Evolutionary conservation across 2,888 invertebrate genomes (phyloP).

Genomic region (Drosophila nr. medialis): DNA sequence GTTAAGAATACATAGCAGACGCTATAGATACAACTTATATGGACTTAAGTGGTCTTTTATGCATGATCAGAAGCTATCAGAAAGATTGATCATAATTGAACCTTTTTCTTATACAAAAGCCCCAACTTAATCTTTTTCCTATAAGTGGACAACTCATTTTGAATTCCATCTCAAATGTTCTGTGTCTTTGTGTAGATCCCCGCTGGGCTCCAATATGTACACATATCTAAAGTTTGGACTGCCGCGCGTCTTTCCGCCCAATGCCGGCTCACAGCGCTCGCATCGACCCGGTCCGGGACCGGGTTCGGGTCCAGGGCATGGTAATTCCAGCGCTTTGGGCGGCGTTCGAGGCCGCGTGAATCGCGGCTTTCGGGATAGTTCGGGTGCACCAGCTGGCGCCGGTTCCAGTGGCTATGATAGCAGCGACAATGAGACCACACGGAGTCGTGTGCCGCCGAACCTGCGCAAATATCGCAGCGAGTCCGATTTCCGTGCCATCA

Average conservation of each 20-base stretch:
- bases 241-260: slow-evolving; percentile 95
- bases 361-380: slow-evolving; percentile 87
- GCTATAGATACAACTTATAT: not conserved
- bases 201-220: slow-evolving; percentile 95
- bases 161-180: not conserved
- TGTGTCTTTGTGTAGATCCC: slow-evolving; percentile 86
- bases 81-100: not conserved
- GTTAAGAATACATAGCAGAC: not conserved
- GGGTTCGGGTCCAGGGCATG: slow-evolving; percentile 19
- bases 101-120: not conserved
- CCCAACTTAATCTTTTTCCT: not conserved
- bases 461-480: slow-evolving; percentile 92
- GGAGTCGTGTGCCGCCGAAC: slow-evolving; percentile 84
- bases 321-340: slow-evolving; percentile 70
- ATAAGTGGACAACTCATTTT: not conserved
- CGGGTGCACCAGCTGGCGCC: slow-evolving; percentile 79
- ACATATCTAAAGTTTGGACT: slow-evolving; percentile 97
- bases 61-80: not conserved
- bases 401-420: slow-evolving; percentile 97
- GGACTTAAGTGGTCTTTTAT: not conserved
- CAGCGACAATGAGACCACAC: slow-evolving; percentile 91
- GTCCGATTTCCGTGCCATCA: slow-evolving; percentile 90
- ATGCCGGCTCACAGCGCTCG: slow-evolving; percentile 90
- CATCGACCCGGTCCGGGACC: slow-evolving; percentile 84
- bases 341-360: slow-evolving; percentile 86